Conservation (phyloP, 2,888 invertebrate genomes). For the Lycocerus yunnanus region DNA sequence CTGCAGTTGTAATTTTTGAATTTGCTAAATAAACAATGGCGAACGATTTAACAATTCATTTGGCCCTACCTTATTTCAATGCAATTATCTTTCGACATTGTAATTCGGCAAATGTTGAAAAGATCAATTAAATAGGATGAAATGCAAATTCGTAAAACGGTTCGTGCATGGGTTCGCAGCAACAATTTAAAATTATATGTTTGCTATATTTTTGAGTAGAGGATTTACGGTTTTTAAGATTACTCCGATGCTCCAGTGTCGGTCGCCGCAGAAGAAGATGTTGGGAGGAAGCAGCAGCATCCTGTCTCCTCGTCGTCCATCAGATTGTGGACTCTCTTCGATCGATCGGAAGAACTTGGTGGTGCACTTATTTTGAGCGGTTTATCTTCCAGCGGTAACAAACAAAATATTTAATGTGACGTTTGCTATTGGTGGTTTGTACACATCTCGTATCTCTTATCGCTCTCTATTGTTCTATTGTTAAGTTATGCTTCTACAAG, state of each 20-base stretch:
- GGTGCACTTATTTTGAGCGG: too few relatives aligned
- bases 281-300: too few relatives aligned
- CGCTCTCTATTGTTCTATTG: constrained; percentile 30
- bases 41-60: background rate
- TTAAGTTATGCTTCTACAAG: constrained; percentile 28
- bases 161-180: background rate
- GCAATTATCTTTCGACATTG: background rate
- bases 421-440: background rate
- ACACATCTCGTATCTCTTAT: constrained; percentile 20
- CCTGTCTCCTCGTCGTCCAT: too few relatives aligned
- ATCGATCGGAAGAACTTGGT: too few relatives aligned
- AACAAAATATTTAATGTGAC: constrained; percentile 7
- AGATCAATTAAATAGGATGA: background rate
- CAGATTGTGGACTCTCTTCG: too few relatives aligned
- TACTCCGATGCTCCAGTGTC: background rate
- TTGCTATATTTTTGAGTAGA: background rate
- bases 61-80: background rate
- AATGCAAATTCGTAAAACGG: background rate
- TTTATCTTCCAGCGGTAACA: background rate
- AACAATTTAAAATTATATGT: background rate
- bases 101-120: background rate
- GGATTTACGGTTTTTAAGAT: background rate
- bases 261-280: too few relatives aligned
- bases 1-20: background rate
- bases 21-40: background rate